Base-by-base conservation (phyloP, 2,888 invertebrate species). In the Phorcus lineatus region DNA sequence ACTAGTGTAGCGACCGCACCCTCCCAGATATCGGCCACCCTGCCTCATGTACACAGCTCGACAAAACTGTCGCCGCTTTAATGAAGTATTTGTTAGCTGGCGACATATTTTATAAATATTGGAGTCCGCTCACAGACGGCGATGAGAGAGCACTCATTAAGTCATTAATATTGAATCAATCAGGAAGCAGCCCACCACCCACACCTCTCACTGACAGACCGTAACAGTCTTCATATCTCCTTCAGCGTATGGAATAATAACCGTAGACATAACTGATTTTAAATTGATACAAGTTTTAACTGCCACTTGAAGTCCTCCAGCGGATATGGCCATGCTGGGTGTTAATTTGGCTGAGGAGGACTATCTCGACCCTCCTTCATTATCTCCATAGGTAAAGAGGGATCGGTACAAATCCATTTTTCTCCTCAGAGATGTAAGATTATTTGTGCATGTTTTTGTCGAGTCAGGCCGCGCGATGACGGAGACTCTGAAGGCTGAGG, bases 111-210 rank as follows among this genome's bases (percentile, higher is more conserved):
- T 70, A 70, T 70, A 70, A 36, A 70, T 70, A 70, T 70, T 31
- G 70, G 19, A 70, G 36, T 19, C 28, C 40, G 17, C 40, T 67
- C 70, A 36, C 70, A 70, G 70, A 70, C 70, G 40, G 70, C 70
- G 70, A 70, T 70, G 70, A 70, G 36, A 70, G 40, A 31, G 36
- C 36, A 9, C 70, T 70, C 70, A 70, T 70, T 70, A 70, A 36
- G 36, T 70, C 70, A 70, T 70, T 70, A 70, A 70, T 70, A 36
- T 70, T 70, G 36, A 70, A 70, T 70, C 70, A 70, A 70, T 70
- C 70, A 70, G 13, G 40, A n/a, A 17, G 40, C 17, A 19, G 57
- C 11, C 70, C 70, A 19, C 28, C 70, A 7, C 36, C 36, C 70
- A 36, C 36, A 36, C n/a, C 36, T 40, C 36, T 36, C 36, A 47